A percentile compares a stretch with the other conserved stretches of the same genome.
Conservation (phyloP, 2,113 vertebrate genomes). For the Callionymus lyra region DNA sequence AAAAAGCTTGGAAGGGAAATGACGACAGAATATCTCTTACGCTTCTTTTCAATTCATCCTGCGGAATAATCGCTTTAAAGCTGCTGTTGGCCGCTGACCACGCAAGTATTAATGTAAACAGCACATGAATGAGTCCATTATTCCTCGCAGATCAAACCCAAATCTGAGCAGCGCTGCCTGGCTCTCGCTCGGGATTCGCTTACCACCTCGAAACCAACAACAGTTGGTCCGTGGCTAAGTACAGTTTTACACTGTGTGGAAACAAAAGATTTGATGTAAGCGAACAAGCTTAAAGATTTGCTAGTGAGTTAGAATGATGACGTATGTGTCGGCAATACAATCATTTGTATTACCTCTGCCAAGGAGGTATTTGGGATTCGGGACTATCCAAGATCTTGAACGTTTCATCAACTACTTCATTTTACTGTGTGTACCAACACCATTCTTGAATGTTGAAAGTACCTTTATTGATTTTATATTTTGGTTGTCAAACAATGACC, state of each 20-base stretch:
- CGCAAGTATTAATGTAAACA: constrained; percentile 44
- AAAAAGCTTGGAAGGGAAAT: constrained; percentile 23
- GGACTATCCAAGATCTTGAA: no score
- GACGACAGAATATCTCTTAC: constrained; percentile 3
- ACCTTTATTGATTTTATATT: no score
- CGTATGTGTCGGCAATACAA: no score
- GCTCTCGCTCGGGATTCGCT: constrained; percentile 31
- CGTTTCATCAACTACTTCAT: no score
- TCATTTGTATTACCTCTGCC: no score
- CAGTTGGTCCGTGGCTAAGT: constrained; percentile 44
- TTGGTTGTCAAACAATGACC: no score
- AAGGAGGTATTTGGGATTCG: no score
- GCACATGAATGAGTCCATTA: constrained; percentile 48
- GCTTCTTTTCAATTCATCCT: constrained; percentile 17
- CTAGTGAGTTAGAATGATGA: constrained; percentile 8
- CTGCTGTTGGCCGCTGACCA: constrained; percentile 40
- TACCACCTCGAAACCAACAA: constrained; percentile 37
- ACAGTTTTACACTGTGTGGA: constrained; percentile 44
- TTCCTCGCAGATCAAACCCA: constrained; percentile 41
- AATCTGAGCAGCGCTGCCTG: constrained; percentile 44
- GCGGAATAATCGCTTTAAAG: constrained; percentile 39
- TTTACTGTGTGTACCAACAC: no score
- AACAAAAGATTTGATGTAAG: constrained; percentile 49
- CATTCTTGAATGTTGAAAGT: no score
- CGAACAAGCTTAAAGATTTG: constrained; percentile 32